Evolutionary conservation across 1,140 invertebrate genomes (phyloP), one percentile per base, ranked within the genome.

Genomic region (Homarus americanus): DNA sequence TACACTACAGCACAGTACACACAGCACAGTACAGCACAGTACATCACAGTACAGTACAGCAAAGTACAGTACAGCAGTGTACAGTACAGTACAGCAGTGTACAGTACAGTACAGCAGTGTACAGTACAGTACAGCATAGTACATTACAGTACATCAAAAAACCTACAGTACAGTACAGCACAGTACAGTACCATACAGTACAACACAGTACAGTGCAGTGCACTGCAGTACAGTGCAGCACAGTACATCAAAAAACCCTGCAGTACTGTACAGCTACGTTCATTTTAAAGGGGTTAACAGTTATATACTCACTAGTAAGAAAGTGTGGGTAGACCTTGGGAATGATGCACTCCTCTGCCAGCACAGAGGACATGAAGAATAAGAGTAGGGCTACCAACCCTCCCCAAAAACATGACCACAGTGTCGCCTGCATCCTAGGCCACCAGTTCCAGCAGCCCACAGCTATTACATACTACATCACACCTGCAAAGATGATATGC

Each of bases 141-240:
- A 87, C 69, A 90, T 87, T 91, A 92, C 98, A 93, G 98, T 24
- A 92, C n/a, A n/a, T n/a, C n/a, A n/a, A n/a, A n/a, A n/a, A n/a
- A n/a, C n/a, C n/a, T n/a, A 82, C 63, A 86, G 41, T 91, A 92
- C 82, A 92, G 92, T 92, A 90, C 92, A 92, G 92, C 82, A 93
- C 63, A 66, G 63, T 66, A 28, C 63, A 73, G n/a, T 66, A 66
- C 28, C 5, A 20, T 28, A 66, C 63, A 66, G 49, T 92, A 91
- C 75, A 93, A 63, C 78, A 92, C 89, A 93, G 92, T 84, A 93
- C 82, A 93, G 89, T 92, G 92, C 84, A 88, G 82, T 82, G 53
- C 87, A 92, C 92, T 93, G 91, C 78, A 93, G 92, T 91, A 93
- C 82, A 92, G 92, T 92, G 87, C 91, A 93, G 79, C 91, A 82